Evolutionary conservation across 2,113 vertebrate genomes (phyloP).

Genomic region (Colinus virginianus): DNA sequence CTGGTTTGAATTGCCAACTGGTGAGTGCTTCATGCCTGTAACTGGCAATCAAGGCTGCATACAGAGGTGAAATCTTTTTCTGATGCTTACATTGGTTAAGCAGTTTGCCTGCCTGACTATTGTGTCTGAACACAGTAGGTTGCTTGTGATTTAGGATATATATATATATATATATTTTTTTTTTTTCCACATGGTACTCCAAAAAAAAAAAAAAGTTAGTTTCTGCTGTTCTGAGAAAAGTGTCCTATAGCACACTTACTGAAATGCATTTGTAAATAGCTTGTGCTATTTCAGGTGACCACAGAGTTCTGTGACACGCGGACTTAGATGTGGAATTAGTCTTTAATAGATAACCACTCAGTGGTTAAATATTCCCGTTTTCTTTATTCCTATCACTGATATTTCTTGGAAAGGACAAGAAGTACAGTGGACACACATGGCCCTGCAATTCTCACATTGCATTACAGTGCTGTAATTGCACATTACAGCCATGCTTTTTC

Average conservation of each 20-base stretch:
- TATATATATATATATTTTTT: neutral
- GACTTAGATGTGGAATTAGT: constrained; percentile 12
- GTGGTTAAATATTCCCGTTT: neutral
- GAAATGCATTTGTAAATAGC: neutral
- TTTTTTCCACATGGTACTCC: neutral
- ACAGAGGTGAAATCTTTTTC: neutral
- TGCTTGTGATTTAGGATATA: neutral
- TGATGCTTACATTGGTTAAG: neutral
- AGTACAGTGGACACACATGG: rapidly evolving
- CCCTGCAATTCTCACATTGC: neutral
- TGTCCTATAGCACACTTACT: neutral
- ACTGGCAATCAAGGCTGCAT: neutral
- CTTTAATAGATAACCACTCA: constrained; percentile 12
- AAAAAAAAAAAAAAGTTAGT: neutral
- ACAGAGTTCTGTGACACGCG: neutral
- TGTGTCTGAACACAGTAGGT: neutral
- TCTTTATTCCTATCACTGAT: neutral
- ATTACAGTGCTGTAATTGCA: neutral
- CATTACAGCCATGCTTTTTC: neutral
- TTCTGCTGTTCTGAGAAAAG: neutral
- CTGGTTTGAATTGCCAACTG: neutral
- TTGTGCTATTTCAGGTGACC: rapidly evolving
- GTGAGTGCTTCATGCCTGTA: neutral
- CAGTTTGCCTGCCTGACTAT: neutral
- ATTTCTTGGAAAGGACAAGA: neutral